Evolutionary conservation across 2,797 vertebrate genomes (phyloP), one percentile per base, ranked within the genome.

Genomic region (Smutsia gigantea): DNA sequence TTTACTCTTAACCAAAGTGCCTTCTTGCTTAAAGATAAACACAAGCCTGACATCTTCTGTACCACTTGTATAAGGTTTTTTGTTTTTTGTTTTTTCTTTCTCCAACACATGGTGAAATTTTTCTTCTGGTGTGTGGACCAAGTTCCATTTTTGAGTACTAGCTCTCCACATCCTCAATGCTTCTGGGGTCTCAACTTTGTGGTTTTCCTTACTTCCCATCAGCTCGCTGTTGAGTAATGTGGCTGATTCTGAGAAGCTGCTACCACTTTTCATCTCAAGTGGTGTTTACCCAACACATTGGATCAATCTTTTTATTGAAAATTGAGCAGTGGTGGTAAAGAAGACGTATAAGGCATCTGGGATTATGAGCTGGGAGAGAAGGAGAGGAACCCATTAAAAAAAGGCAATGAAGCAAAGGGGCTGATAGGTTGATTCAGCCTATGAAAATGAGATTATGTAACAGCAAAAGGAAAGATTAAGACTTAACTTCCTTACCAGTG

Each of bases 231-330:
- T 96, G 92, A 92, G 77, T 92, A 82, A 88, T 5, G 34, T 4
- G 51, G 31, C 81, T 8, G 7, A 61, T 94, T 96, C 90, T 93
- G 88, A 97, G 95, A 97, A 93, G 13, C 81, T 31, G 17, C 55
- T 78, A 31, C 59, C 15, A 19, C 27, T 49, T 82, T 74, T 78
- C 53, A 19, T 63, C 83, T 82, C 51, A 74, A 53, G 63, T 64
- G 34, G 61, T 74, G 68, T 23, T 96, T 83, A 81, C 55, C 1
- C 17, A 93, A 78, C 57, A 71, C 21, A 31, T 13, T 25, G 1
- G 7, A 59, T 27, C 69, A 55, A 25, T 74, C 39, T 93, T 23
- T 82, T 88, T 46, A 51, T 46, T 68, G 81, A 42, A 71, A 94
- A 77, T 3, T 4, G 69, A 92, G 4, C 0, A 1, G 37, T 77